Evolutionary conservation across 2,113 vertebrate species (phyloP), one percentile per base, ranked within the genome.

Genomic region (Stercorarius parasiticus): DNA sequence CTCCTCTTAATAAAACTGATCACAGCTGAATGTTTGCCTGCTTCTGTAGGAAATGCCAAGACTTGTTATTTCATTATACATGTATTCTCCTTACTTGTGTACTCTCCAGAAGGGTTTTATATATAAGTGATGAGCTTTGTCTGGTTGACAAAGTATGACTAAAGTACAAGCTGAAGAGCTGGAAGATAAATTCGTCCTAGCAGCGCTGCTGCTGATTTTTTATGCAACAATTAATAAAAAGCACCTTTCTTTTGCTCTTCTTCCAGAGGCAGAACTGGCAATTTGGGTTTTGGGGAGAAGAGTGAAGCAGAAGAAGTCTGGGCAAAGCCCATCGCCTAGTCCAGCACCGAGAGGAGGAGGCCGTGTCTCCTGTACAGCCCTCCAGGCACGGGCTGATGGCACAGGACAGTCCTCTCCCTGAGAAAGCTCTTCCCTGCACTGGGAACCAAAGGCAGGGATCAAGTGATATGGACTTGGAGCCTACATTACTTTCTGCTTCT

Each of bases 41-140:
- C 65, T 80, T 74, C 53, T 71, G 64, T 23, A 90, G 70, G 59
- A 94, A 88, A 45, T 86, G 66, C 70, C 85, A 97, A 78, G 80
- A 32, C 77, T 90, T 83, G 55, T 95, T 95, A 93, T 82, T 97
- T 92, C 84, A 91, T 96, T 95, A 91, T 66, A 61, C 66, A 38
- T 22, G n/a, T 73, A 76, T 77, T 91, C 72, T 58, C 70, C 73
- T 94, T 78, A 53, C 93, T 74, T 92, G 52, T 45, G 15, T 27
- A 15, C 72, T 84, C 79, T 78, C 50, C 74, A 56, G 34, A 61
- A 92, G 58, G 79, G 73, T 67, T 93, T 93, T 88, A 74, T 45
- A 30, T 69, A 3, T 47, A 87, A 92, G 64, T 81, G 65, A 93
- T 72, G 80, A 95, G 87, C 91, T 65, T 82, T 95, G 91, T 94